Conservation (phyloP, 2,113 vertebrate genomes). For the Austrofundulus limnaeus region DNA sequence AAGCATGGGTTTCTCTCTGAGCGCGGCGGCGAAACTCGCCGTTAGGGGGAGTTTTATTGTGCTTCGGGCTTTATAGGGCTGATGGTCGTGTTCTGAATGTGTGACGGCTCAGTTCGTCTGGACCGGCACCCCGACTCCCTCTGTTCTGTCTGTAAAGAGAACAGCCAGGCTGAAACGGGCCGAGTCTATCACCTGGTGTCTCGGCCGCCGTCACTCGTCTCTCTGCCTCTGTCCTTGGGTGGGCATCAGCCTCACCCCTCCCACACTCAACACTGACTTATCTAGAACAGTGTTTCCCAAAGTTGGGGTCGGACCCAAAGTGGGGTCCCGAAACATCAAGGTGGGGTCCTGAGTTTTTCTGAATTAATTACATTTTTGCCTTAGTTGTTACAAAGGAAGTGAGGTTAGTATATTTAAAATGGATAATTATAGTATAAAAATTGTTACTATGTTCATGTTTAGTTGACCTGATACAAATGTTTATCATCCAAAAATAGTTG, state of each 20-base stretch:
- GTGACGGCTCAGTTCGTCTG: background rate
- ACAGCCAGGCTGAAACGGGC: conserved; percentile 13
- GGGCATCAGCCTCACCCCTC: conserved; percentile 69
- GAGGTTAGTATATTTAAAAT: no score
- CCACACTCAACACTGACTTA: conserved; percentile 49
- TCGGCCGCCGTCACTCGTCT: conserved; percentile 33
- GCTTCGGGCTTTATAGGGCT: background rate
- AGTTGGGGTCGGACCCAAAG: no score
- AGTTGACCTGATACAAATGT: no score
- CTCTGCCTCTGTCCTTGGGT: conserved; percentile 62
- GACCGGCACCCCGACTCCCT: conserved; percentile 6
- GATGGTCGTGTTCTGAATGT: conserved; percentile 15
- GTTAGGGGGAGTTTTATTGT: background rate
- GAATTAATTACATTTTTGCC: no score
- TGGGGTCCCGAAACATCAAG: no score
- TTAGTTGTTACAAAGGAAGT: no score
- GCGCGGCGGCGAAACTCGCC: no score
- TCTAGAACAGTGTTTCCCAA: no score
- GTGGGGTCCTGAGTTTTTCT: no score
- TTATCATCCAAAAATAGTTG: no score
- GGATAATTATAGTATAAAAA: no score
- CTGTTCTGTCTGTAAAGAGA: conserved; percentile 12
- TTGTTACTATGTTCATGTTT: no score
- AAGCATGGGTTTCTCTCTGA: conserved; percentile 3
- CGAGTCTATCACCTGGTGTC: conserved; percentile 27